Evolutionary conservation across 2,113 vertebrate species (phyloP).

Genomic region (Dendrocopos noguchii): DNA sequence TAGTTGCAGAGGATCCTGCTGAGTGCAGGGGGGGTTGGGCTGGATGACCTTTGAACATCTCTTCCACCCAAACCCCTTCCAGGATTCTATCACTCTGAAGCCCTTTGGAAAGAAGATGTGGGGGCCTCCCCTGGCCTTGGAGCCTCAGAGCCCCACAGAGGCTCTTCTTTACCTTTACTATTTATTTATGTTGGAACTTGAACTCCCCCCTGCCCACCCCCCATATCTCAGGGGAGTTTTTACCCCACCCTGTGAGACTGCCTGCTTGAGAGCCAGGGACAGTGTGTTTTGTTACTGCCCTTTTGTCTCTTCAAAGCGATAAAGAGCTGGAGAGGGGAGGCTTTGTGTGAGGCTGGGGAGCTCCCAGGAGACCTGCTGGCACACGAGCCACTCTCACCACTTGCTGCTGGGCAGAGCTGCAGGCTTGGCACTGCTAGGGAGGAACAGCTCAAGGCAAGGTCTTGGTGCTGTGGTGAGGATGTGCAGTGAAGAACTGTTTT

Average conservation of each 20-base stretch:
- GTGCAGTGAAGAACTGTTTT: background rate
- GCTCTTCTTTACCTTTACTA: background rate
- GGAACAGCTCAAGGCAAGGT: background rate
- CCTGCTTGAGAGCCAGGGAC: background rate
- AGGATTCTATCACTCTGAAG: too few relatives aligned
- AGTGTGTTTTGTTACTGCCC: background rate
- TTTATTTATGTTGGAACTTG: background rate
- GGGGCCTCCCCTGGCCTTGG: background rate
- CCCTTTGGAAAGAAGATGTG: background rate
- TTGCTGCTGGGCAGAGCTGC: background rate
- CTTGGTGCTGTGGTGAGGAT: background rate
- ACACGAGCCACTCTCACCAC: background rate
- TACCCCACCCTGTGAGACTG: background rate
- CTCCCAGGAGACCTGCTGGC: constrained; percentile 7
- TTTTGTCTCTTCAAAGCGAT: background rate
- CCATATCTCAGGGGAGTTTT: background rate
- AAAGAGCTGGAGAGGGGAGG: background rate
- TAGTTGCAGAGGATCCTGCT: too few relatives aligned
- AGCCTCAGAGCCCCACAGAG: background rate
- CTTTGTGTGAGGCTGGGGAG: constrained; percentile 11
- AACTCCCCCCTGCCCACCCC: background rate
- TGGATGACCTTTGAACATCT: too few relatives aligned
- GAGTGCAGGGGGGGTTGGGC: too few relatives aligned
- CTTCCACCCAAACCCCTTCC: too few relatives aligned
- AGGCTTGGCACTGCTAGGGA: background rate